Evolutionary conservation across 37 sponge, comb jelly and placozoan genomes (phyloP), one percentile per base, ranked within the genome.

Genomic region (Haliclona indistincta): DNA sequence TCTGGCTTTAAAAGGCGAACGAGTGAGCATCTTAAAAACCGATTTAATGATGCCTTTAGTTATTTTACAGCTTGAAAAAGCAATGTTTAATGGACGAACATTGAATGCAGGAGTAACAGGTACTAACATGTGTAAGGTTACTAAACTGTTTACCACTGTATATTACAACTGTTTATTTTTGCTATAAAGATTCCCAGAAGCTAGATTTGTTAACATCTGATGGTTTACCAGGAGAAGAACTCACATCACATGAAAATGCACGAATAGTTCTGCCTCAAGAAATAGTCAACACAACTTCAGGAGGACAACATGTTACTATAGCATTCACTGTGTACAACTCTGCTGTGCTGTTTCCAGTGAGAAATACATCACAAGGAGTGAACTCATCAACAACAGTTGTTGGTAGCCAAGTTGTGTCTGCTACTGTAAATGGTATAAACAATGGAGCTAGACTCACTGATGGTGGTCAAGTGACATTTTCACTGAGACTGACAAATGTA

Each of bases 331-430:
- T 20, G 20, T 84, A 77, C 70, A 52, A 28, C 1, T 42, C 63
- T 44, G 38, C 77, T 2, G 34, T 41, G 20, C 72, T 84, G 20
- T 84, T 84, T 30, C 85, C 64, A 64, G 44, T 83, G n/a, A n/a
- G n/a, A n/a, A n/a, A n/a, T n/a, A n/a, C n/a, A n/a, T n/a, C n/a
- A n/a, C n/a, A n/a, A n/a, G n/a, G n/a, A n/a, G n/a, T n/a, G n/a
- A n/a, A n/a, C n/a, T n/a, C n/a, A n/a, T n/a, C n/a, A n/a, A n/a
- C n/a, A n/a, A n/a, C n/a, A n/a, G n/a, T n/a, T n/a, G n/a, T 73
- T 38, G 61, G 60, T 23, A 60, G 60, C 23, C 25, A 56, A 3
- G 74, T 73, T 35, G 40, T 73, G 25, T 55, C 74, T 28, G 74
- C 74, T 26, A 73, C 60, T 39, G 29, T 73, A 20, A 60, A 6